These are phyloP conservation scores for Arctia plantaginis DNA, from an alignment of 2,888 invertebrate genomes.

Conservation along the genomic window DNA sequence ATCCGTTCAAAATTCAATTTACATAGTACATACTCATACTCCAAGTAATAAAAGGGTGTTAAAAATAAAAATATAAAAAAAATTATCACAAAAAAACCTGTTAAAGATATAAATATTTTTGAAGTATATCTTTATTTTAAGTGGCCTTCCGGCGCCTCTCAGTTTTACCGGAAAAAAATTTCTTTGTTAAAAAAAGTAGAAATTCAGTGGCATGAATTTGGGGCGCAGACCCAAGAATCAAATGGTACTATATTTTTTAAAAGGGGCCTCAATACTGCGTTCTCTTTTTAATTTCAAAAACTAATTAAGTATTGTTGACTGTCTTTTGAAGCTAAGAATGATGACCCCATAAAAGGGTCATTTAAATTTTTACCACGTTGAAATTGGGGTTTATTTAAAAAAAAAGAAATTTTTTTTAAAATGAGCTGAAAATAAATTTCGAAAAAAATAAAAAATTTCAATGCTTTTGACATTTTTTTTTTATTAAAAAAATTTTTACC, in stretches of 20 bases:
- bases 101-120: too few relatives aligned
- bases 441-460: not conserved
- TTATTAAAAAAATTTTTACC: not conserved
- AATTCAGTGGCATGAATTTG: constrained; percentile 23
- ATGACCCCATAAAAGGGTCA: not conserved
- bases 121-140: not conserved
- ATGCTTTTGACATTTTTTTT: too few relatives aligned
- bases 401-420: not conserved
- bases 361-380: not conserved
- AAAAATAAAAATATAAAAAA: too few relatives aligned
- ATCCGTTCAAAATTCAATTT: too few relatives aligned
- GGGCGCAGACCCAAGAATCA: constrained; percentile 25
- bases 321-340: not conserved
- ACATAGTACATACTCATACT: too few relatives aligned
- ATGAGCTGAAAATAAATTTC: not conserved
- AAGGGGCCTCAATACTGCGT: not conserved
- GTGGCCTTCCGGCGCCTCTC: not conserved
- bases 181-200: constrained; percentile 25
- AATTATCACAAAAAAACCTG: too few relatives aligned
- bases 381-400: not conserved
- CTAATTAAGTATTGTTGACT: constrained; percentile 8
- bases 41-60: too few relatives aligned
- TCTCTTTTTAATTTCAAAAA: not conserved
- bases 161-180: constrained; percentile 28
- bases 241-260: constrained; percentile 7